Base-by-base conservation (phyloP, 1,140 invertebrate genomes). In the Rhopalosiphum maidis region DNA sequence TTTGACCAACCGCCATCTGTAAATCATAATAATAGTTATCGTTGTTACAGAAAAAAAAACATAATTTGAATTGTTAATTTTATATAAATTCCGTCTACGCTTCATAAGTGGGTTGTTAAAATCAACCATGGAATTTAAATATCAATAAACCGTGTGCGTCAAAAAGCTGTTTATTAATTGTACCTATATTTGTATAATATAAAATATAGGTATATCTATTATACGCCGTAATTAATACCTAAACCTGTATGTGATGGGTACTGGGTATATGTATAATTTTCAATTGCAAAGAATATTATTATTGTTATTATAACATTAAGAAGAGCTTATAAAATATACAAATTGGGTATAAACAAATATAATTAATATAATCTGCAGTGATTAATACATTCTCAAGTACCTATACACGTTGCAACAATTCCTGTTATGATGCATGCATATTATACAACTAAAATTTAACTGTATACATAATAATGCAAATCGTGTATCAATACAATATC, bases 1-100 rank as follows among this genome's bases (percentile, higher is more conserved):
- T 85, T 85, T 85, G 83, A 43, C 37, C 41, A 41, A 43, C 37
- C 82, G 82, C 8, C 35, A 23, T 41, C 23, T 2, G 37, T 85
- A 41, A 41, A 25, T 41, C 41, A 85, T 85, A 41, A 85, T 85
- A 41, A 83, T 83, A 83, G n/a, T 83, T 83, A 83, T 37, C 15
- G 21, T 37, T 37, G 82, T 41, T 83, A 83, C 35, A 37, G 37
- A 41, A 41, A 83, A 37, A 85, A 68, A 68, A 83, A 68, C 25
- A 83, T 22, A 83, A 83, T 83, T 83, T 83, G 37, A 41, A 83
- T 37, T 37, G 37, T 83, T 83, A 37, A 83, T 83, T 83, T 83
- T 25, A 83, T 68, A 68, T 21, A 37, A 41, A 83, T 83, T 83
- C 82, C 35, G 22, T 83, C 82, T 37, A n/a, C 8, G 60, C 3